Base-by-base conservation (phyloP, 2,888 invertebrate genomes). In the Eristalis arbustorum region DNA sequence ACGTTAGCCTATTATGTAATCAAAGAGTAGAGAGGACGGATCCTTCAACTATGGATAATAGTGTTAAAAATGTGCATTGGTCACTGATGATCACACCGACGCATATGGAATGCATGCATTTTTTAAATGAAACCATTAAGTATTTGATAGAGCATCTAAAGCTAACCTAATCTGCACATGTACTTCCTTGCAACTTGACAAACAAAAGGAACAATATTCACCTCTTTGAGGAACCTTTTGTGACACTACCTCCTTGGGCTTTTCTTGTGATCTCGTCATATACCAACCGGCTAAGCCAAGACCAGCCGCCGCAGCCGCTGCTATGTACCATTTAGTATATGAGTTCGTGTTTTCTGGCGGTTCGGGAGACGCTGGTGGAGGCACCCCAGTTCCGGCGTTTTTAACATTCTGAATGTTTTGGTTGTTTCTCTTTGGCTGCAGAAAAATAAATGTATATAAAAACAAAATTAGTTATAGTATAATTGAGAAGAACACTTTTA, bases 401-500 rank as follows among this genome's bases (percentile, higher is more conserved):
- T 80, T 71, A 8, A 13, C n/a, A 61, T 71, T 73, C 10, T 71
- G 57, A 8, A 22, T 1, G 13, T 23, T 34, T 42, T 23, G 25
- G 4, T 63, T 49, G 62, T 56, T 68, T 6, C 31, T 42, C 8
- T 67, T 82, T 42, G 77, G 31, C 82, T 85, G 59, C 18, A 76
- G 14, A 42, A 22, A 77, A 13, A 68, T 63, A 5, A n/a, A 14
- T 68, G n/a, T n/a, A n/a, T 59, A 0, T 13, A 1, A 74, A 31
- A 63, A 40, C 31, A 31, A 37, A 72, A 37, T 25, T 13, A 23
- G 28, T 31, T 64, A n/a, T 2, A 56, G 8, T 2, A 69, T 13
- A 63, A 11, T 22, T 6, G 14, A n/a, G 31, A 13, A 49, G 62
- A 49, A 71, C 68, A 78, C 78, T 87, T 87, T 77, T 78, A 49